Evolutionary conservation across 2,113 vertebrate genomes (phyloP).

Genomic region (Phylloscopus trochilus): DNA sequence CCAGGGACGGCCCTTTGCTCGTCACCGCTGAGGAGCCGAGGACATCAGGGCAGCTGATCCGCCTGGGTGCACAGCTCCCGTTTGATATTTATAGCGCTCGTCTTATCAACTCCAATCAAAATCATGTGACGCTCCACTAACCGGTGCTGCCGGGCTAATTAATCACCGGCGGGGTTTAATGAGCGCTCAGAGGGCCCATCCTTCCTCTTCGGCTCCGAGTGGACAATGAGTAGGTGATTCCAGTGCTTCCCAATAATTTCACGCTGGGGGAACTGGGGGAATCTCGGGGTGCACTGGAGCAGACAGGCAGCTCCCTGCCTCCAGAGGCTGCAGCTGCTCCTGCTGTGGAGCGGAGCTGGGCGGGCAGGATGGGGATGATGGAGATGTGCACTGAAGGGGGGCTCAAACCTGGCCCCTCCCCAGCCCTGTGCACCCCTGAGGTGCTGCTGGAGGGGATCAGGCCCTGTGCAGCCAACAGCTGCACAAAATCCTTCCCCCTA

Average conservation of each 20-base stretch:
- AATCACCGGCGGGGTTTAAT: neutral
- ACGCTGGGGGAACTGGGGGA: neutral
- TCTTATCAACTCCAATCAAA: slow-evolving; percentile 41
- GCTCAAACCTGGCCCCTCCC: no score
- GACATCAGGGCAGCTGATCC: neutral
- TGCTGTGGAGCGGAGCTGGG: neutral
- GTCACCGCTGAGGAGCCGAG: neutral
- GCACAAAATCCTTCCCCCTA: neutral
- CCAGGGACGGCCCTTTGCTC: neutral
- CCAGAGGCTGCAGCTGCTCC: neutral
- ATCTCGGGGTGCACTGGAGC: neutral
- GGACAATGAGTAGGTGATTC: neutral
- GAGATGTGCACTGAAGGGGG: neutral
- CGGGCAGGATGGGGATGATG: neutral
- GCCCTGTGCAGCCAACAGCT: neutral
- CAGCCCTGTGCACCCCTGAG: neutral
- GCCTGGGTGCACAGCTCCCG: neutral
- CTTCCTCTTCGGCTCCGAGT: neutral
- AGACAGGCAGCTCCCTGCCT: neutral
- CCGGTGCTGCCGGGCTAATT: neutral
- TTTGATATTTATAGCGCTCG: slow-evolving; percentile 18
- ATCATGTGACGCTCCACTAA: slow-evolving; percentile 33
- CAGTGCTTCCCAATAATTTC: neutral
- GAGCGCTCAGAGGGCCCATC: neutral
- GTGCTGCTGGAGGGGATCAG: neutral